Percentiles rank a stretch among this genome's conserved stretches.
phyloP scores from a whole-genome alignment of 2,797 vertebrate genomes.

The Sebastes nivosus region DNA sequence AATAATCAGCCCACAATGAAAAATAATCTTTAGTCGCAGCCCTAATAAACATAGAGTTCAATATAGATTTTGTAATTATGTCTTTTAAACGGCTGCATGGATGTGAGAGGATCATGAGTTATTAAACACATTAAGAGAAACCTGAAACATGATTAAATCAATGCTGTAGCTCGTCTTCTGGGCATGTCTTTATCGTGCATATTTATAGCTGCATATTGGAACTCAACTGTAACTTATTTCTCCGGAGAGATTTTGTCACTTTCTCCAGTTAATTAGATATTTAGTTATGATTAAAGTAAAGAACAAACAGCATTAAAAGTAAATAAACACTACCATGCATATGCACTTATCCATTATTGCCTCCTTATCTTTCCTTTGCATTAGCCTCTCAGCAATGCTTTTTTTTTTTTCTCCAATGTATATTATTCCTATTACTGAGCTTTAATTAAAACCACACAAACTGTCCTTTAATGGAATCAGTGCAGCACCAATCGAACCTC shows the following conservation, averaged over 20 bases:
- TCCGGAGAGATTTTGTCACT: not conserved
- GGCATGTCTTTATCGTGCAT: not conserved
- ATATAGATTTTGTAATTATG: not conserved
- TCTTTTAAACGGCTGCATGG: not conserved
- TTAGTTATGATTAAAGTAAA: conserved; percentile 16
- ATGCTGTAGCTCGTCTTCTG: not conserved
- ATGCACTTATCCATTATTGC: not conserved
- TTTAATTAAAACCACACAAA: conserved; percentile 75
- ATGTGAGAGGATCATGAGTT: not conserved
- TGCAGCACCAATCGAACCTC: conserved; percentile 66
- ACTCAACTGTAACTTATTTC: not conserved
- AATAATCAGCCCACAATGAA: not conserved
- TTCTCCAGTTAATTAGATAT: conserved; percentile 33
- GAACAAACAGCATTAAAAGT: conserved; percentile 17
- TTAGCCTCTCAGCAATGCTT: conserved; percentile 26
- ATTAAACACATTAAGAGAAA: not conserved
- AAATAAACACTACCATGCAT: not conserved
- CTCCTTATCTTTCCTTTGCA: conserved; percentile 37
- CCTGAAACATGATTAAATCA: not conserved
- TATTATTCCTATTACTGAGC: conserved; percentile 62
- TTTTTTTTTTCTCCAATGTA: conserved; percentile 6
- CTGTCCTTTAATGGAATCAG: conserved; percentile 60
- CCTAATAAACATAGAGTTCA: not conserved
- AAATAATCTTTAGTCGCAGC: not conserved
- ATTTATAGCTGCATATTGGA: not conserved